Conservation (phyloP, 2,888 invertebrate genomes). For the Cremastinae sp. region DNA sequence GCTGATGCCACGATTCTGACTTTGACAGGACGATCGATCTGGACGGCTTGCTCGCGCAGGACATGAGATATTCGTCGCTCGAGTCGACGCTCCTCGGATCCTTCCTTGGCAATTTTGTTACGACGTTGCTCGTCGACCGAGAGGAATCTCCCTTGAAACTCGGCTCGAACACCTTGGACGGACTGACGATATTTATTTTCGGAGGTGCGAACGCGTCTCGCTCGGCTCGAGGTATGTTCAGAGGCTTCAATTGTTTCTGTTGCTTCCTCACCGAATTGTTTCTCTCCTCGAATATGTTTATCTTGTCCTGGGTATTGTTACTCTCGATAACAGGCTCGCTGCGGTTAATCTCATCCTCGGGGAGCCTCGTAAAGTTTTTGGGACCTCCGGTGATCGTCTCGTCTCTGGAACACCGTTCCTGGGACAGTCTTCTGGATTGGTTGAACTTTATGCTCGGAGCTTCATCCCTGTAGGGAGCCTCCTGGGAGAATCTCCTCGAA, state of each 20-base stretch:
- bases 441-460: neutral
- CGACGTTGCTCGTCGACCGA: neutral
- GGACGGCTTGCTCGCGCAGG: slow-evolving; percentile 74
- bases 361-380: neutral
- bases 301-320: slow-evolving; percentile 72
- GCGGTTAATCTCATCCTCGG: slow-evolving; percentile 10
- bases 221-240: slow-evolving; percentile 63
- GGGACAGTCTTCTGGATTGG: slow-evolving; percentile 16
- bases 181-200: slow-evolving; percentile 66
- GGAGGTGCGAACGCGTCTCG: slow-evolving; percentile 59
- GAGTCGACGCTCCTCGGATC: slow-evolving; percentile 70
- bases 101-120: slow-evolving; percentile 20
- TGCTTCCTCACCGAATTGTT: slow-evolving; percentile 59
- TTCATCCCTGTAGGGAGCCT: slow-evolving; percentile 17
- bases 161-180: slow-evolving; percentile 61
- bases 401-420: slow-evolving; percentile 23
- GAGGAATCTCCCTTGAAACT: slow-evolving; percentile 45
- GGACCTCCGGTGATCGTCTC: slow-evolving; percentile 1
- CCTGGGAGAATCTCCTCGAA: slow-evolving; percentile 51
- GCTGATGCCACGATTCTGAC: slow-evolving; percentile 91
- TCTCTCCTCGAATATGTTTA: slow-evolving; percentile 71
- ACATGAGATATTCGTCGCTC: slow-evolving; percentile 78
- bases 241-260: slow-evolving; percentile 65
- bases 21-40: slow-evolving; percentile 82
- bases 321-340: slow-evolving; percentile 63